A percentile compares a stretch with the other conserved stretches of the same genome.
Evolutionary conservation across 2,113 vertebrate species (phyloP).

Genomic region (Amphilophus citrinellus): DNA sequence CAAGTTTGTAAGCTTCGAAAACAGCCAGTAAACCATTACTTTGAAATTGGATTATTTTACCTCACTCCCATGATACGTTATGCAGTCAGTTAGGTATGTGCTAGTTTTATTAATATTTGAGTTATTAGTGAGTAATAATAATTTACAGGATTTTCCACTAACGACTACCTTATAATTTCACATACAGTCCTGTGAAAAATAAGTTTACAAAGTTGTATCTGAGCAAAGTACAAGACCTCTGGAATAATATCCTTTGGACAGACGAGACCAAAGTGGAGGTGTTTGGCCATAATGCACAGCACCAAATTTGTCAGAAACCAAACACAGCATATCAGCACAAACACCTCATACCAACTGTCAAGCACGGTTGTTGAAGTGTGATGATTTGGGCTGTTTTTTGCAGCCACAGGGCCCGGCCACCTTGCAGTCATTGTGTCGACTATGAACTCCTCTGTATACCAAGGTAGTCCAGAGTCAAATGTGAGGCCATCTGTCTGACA

Average conservation of each 20-base stretch:
- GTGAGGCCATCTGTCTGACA: background rate
- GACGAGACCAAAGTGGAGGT: background rate
- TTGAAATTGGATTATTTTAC: background rate
- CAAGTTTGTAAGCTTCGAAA: background rate
- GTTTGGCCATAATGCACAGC: background rate
- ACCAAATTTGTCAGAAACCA: background rate
- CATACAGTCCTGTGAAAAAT: background rate
- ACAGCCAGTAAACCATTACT: background rate
- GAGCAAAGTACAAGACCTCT: background rate
- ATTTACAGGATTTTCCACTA: background rate
- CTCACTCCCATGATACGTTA: background rate
- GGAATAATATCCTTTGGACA: background rate
- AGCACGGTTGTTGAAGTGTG: background rate
- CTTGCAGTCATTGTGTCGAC: too few species aligned
- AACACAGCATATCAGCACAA: background rate
- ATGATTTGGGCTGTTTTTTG: background rate
- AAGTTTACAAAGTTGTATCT: background rate
- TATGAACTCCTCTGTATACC: too few species aligned
- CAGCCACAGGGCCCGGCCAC: too few species aligned
- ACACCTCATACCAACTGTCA: background rate
- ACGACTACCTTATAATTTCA: background rate
- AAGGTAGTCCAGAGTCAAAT: too few species aligned
- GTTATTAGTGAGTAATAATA: background rate
- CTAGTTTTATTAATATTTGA: background rate
- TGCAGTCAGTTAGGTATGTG: background rate